Conservation (phyloP, 64 coral and sea anemone species). For the Porites australiensis region DNA sequence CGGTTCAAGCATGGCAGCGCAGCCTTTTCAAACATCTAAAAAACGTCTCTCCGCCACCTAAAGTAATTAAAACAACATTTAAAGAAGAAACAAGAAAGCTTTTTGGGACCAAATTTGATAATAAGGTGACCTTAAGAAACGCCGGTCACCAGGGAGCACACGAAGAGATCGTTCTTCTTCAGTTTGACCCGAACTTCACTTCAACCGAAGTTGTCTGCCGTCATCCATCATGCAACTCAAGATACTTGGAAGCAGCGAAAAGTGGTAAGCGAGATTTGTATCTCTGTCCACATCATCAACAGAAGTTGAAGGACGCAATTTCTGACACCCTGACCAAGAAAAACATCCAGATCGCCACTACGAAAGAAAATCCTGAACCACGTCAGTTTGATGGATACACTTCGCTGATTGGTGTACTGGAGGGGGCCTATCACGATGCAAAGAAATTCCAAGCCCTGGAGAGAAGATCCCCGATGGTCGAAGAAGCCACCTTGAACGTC, state of each 20-base stretch:
- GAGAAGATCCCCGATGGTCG: not conserved
- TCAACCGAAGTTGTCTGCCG: conserved; percentile 32
- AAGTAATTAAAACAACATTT: not conserved
- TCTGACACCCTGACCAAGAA: not conserved
- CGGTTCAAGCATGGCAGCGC: not conserved
- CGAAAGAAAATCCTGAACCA: not conserved
- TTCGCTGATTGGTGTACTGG: conserved; percentile 28
- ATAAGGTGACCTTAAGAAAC: conserved; percentile 32
- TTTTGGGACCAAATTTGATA: conserved; percentile 11
- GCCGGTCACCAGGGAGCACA: not conserved
- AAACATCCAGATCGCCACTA: not conserved
- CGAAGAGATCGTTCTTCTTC: conserved; percentile 18
- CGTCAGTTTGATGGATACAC: conserved; percentile 43
- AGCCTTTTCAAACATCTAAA: not conserved
- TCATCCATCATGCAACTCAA: conserved; percentile 20
- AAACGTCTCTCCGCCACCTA: not conserved
- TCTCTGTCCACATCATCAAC: conserved; percentile 48
- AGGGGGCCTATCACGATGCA: conserved; percentile 14
- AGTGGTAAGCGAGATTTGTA: conserved; percentile 50
- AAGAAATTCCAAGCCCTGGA: not conserved
- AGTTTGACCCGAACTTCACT: conserved; percentile 67
- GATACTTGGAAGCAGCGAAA: not conserved
- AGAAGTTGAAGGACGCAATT: conserved; percentile 3
- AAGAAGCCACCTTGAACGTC: conserved; percentile 28
- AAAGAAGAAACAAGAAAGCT: conserved; percentile 1